phyloP scores from a whole-genome alignment of 1,140 invertebrate genomes.

The Cotesia glomerata region DNA sequence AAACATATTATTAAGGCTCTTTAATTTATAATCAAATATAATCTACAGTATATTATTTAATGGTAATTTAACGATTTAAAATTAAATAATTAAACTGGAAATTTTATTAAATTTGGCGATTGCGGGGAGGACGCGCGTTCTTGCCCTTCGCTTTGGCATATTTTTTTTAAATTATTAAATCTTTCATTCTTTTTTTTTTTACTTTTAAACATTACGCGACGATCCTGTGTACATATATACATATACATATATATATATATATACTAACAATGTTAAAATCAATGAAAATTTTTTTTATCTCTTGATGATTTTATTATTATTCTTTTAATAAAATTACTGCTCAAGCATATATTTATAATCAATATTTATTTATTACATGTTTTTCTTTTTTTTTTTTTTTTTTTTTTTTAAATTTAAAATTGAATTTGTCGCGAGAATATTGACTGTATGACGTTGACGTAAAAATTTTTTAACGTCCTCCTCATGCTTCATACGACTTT shows the following conservation, averaged over 20 bases:
- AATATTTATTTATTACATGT: too few species aligned
- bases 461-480: too few species aligned
- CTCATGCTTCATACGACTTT: too few species aligned
- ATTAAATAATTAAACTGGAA: not conserved
- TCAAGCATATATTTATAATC: too few species aligned
- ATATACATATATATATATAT: constrained; percentile 20
- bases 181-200: not conserved
- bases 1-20: constrained; percentile 53
- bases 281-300: not conserved
- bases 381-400: too few species aligned
- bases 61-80: not conserved
- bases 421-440: too few species aligned
- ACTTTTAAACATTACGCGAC: not conserved
- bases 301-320: not conserved
- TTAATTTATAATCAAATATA: constrained; percentile 62
- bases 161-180: not conserved
- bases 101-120: not conserved
- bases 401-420: too few species aligned
- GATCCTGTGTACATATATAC: constrained; percentile 12
- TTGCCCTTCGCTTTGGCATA: not conserved
- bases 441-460: too few species aligned
- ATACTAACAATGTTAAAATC: not conserved
- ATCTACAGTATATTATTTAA: constrained; percentile 34
- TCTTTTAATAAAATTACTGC: not conserved
- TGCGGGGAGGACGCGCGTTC: constrained; percentile 3